phyloP scores from a whole-genome alignment of 35 echinoderm and acorn worm genomes.

The Ptychodera flava region DNA sequence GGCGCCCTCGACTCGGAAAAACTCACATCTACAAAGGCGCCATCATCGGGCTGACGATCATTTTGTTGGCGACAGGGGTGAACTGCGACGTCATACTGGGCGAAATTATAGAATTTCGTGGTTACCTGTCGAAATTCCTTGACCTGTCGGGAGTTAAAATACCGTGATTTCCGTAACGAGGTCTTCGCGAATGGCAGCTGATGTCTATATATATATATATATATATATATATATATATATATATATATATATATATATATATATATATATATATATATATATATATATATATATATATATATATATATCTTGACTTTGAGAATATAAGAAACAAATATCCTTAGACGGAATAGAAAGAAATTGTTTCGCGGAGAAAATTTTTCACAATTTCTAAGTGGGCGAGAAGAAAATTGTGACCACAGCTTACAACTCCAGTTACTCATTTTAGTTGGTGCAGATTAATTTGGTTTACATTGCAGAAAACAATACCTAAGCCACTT shows the following conservation, averaged over 20 bases:
- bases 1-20: too few species aligned
- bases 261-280: background rate
- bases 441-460: too few species aligned
- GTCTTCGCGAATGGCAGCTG: too few species aligned
- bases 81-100: slow-evolving; percentile 10
- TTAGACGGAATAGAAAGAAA: too few species aligned
- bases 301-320: too few species aligned
- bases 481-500: too few species aligned
- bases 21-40: too few species aligned
- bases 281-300: slow-evolving; percentile 6
- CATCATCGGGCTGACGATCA: background rate
- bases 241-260: slow-evolving; percentile 1
- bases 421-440: too few species aligned
- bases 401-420: too few species aligned
- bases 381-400: too few species aligned
- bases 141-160: background rate
- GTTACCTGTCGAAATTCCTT: background rate
- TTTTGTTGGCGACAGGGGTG: slow-evolving; percentile 13
- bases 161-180: background rate
- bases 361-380: too few species aligned
- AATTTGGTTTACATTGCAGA: too few species aligned
- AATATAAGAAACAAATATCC: background rate
- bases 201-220: background rate
- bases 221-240: background rate
- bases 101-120: slow-evolving; percentile 10